These are phyloP conservation scores for Nezara viridula DNA, from an alignment of 2,888 invertebrate species.

Conservation along the genomic window DNA sequence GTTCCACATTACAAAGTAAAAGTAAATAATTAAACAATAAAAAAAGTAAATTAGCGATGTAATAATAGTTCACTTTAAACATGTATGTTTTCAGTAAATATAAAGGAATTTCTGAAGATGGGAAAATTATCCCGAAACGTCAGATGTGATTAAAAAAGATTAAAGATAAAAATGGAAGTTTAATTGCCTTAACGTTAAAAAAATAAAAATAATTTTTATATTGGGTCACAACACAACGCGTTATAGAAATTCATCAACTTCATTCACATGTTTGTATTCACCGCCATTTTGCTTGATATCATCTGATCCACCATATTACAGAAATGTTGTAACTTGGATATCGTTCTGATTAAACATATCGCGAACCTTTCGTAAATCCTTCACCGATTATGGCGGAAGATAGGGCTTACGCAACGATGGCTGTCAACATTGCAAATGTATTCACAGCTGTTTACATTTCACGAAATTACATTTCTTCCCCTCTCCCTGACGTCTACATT, in stretches of 20 bases:
- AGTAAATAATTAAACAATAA: no score
- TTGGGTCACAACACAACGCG: no score
- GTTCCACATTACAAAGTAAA: no score
- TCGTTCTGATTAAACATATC: background rate
- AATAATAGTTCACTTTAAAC: no score
- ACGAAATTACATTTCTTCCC: conserved; percentile 21
- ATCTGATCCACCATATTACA: background rate
- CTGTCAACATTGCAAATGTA: conserved; percentile 13
- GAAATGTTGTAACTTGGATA: background rate
- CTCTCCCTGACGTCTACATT: conserved; percentile 27
- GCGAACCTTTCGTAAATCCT: background rate
- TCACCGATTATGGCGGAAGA: background rate
- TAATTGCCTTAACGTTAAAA: no score
- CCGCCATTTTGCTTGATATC: background rate
- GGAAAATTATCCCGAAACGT: no score
- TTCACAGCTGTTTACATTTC: conserved; percentile 4
- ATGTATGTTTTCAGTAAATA: no score
- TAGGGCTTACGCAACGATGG: background rate
- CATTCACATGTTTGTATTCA: background rate
- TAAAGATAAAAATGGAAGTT: no score
- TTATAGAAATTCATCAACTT: background rate
- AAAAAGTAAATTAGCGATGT: no score
- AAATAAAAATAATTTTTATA: no score
- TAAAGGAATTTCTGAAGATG: no score
- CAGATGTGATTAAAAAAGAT: no score